A percentile compares a stretch with the other conserved stretches of the same genome.
Conservation (phyloP, 2,113 vertebrate species). For the Spea bombifrons region DNA sequence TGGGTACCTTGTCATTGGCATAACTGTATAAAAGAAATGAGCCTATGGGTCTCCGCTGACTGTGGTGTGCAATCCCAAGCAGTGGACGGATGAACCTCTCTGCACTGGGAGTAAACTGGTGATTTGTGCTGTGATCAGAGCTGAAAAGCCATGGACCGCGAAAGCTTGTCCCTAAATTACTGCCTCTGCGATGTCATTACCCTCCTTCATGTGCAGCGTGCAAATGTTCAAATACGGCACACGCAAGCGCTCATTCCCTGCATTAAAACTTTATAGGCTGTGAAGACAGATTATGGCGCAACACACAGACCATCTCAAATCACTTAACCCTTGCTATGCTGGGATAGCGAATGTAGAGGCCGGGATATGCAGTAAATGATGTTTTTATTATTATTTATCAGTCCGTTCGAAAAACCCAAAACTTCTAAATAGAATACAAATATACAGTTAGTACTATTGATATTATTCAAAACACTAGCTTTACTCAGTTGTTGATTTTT, state of each 20-base stretch:
- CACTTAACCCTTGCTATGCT: not conserved
- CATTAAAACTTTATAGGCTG: conserved; percentile 45
- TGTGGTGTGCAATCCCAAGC: conserved; percentile 2
- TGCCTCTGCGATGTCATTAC: conserved; percentile 30
- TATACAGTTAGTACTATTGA: too few species aligned
- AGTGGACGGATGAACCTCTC: conserved; percentile 16
- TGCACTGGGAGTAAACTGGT: not conserved
- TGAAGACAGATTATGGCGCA: conserved; percentile 10
- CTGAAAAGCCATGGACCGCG: conserved; percentile 3
- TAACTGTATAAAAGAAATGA: conserved; percentile 29
- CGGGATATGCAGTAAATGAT: too few species aligned
- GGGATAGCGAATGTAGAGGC: not conserved
- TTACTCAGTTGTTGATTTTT: too few species aligned
- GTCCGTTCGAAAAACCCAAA: too few species aligned
- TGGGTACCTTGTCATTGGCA: not conserved
- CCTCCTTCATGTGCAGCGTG: conserved; percentile 15
- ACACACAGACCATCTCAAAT: not conserved
- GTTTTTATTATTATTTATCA: too few species aligned
- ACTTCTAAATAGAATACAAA: too few species aligned
- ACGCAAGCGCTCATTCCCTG: not conserved
- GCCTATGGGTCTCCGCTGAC: not conserved
- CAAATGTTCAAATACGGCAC: conserved; percentile 2
- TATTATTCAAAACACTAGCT: too few species aligned
- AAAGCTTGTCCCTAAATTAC: conserved; percentile 3
- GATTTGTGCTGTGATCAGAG: conserved; percentile 12